Conservation (phyloP, 2,113 vertebrate species). For the Ophthalmolycus amberensis region DNA sequence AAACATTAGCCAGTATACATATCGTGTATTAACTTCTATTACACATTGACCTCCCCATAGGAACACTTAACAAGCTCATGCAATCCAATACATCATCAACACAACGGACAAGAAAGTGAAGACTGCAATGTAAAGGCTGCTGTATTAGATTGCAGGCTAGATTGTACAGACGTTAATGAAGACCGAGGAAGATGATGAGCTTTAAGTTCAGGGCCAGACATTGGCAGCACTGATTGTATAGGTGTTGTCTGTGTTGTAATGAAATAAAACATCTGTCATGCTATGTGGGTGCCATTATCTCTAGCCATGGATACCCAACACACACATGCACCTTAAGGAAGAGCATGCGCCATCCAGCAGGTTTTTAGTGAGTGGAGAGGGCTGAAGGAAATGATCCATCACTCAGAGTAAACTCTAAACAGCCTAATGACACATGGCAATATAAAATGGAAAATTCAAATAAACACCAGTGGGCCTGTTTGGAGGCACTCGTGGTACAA, state of each 20-base stretch:
- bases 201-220: not conserved
- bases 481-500: slow-evolving; percentile 83
- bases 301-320: not conserved
- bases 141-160: not conserved
- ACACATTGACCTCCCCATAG: not conserved
- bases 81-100: not conserved
- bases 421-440: slow-evolving; percentile 84
- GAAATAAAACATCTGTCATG: slow-evolving; percentile 63
- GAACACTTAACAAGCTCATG: not conserved
- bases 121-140: not conserved
- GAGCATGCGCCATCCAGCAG: slow-evolving; percentile 44
- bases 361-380: slow-evolving; percentile 51
- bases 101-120: not conserved
- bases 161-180: not conserved
- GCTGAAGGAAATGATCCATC: slow-evolving; percentile 84
- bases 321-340: slow-evolving; percentile 47
- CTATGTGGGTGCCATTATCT: slow-evolving; percentile 42
- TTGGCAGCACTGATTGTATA: not conserved
- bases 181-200: not conserved
- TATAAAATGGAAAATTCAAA: slow-evolving; percentile 90
- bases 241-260: slow-evolving; percentile 21
- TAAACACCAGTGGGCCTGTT: slow-evolving; percentile 85
- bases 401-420: slow-evolving; percentile 84
- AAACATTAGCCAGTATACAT: not conserved
- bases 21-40: not conserved